phyloP scores from a whole-genome alignment of 2,113 vertebrate species.

The Paracanthobrama guichenoti region DNA sequence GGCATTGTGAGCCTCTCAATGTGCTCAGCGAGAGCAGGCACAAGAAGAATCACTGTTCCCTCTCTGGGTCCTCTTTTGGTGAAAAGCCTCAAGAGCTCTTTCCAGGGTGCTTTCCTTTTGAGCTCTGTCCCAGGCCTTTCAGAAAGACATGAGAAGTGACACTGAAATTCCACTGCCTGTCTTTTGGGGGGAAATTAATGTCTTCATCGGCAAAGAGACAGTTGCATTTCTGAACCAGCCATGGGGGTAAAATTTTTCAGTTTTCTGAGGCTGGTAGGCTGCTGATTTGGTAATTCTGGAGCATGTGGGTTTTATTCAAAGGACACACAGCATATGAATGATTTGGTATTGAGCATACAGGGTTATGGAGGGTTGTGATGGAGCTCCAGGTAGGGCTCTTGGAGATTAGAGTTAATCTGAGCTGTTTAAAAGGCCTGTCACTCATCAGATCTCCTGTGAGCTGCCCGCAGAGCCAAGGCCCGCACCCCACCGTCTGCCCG shows the following conservation, averaged over 20 bases:
- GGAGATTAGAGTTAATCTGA: conserved; percentile 49
- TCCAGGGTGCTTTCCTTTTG: conserved; percentile 46
- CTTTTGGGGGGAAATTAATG: conserved; percentile 36
- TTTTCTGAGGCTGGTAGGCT: conserved; percentile 32
- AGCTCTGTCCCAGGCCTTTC: conserved; percentile 44
- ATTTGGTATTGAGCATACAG: conserved; percentile 4
- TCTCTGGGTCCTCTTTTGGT: conserved; percentile 43
- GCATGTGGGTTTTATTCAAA: conserved; percentile 32
- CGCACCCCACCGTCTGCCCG: conserved; percentile 11
- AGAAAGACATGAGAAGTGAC: conserved; percentile 47
- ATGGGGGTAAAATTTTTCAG: conserved; percentile 27
- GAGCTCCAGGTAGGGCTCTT: conserved; percentile 43
- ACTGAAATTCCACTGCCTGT: conserved; percentile 43
- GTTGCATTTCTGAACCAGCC: conserved; percentile 41
- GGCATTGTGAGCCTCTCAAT: conserved; percentile 52
- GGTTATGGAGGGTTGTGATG: conserved; percentile 23
- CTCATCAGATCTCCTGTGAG: conserved; percentile 28
- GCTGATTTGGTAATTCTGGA: conserved; percentile 30
- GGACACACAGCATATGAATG: conserved; percentile 23
- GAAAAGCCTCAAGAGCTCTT: conserved; percentile 39
- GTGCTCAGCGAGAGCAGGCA: conserved; percentile 37
- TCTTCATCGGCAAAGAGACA: conserved; percentile 46
- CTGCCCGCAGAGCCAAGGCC: conserved; percentile 14
- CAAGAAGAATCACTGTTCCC: conserved; percentile 43
- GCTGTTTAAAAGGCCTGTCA: conserved; percentile 49